A percentile compares a stretch with the other conserved stretches of the same genome.
phyloP scores from a whole-genome alignment of 2,888 invertebrate species.

The Agrilus cyanescens region DNA sequence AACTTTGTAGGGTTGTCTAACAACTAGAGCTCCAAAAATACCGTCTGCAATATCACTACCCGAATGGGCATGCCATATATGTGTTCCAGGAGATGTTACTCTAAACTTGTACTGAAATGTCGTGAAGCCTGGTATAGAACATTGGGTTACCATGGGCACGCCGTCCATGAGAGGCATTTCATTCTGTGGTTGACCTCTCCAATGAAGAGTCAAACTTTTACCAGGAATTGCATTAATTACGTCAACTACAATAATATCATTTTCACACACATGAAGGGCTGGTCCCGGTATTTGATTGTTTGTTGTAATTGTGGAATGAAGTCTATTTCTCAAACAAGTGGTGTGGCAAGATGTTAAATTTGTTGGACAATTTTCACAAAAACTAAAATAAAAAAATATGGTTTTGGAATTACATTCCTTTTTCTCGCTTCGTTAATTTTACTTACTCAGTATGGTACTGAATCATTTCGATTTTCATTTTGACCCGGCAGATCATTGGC shows the following conservation, averaged over 20 bases:
- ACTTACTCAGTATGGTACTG: constrained; percentile 51
- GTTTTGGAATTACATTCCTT: background rate
- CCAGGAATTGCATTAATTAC: constrained; percentile 58
- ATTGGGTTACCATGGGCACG: constrained; percentile 65
- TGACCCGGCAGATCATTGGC: constrained; percentile 70
- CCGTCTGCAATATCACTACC: constrained; percentile 58
- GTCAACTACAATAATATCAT: constrained; percentile 62
- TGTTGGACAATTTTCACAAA: constrained; percentile 54
- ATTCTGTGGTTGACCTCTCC: constrained; percentile 65
- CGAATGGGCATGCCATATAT: constrained; percentile 62
- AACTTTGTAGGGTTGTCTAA: constrained; percentile 49
- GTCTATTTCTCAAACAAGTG: constrained; percentile 41
- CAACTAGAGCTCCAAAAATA: constrained; percentile 57
- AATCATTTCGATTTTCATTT: constrained; percentile 62
- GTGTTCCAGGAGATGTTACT: constrained; percentile 55
- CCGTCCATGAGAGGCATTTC: constrained; percentile 65
- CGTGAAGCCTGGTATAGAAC: constrained; percentile 55
- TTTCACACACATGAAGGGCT: constrained; percentile 52
- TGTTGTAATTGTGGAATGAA: constrained; percentile 42
- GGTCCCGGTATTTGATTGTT: constrained; percentile 58
- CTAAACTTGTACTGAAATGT: constrained; percentile 61
- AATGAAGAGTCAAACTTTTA: constrained; percentile 59
- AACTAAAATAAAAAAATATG: constrained; percentile 30
- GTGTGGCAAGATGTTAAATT: constrained; percentile 48
- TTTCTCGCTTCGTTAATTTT: background rate